Conservation (phyloP, 2,797 vertebrate genomes). For the Potorous gilbertii region DNA sequence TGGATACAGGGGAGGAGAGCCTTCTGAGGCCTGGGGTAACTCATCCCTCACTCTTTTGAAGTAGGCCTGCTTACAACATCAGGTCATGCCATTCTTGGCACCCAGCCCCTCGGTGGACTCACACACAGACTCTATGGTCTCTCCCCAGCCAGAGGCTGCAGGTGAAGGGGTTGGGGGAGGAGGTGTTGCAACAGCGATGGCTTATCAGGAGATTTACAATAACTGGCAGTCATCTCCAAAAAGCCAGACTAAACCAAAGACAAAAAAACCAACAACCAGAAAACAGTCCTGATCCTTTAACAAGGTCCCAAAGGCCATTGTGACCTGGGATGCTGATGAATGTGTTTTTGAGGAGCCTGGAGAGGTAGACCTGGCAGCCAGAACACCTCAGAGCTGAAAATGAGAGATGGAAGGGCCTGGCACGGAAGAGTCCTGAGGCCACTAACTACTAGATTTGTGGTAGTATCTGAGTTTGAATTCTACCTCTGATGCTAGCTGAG, state of each 20-base stretch:
- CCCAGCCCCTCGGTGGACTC: conserved; percentile 81
- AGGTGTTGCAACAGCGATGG: conserved; percentile 83
- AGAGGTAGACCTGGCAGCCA: conserved; percentile 76
- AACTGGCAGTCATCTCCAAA: conserved; percentile 83
- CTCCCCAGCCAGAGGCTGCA: conserved; percentile 75
- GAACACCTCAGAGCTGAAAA: conserved; percentile 56
- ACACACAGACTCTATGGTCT: conserved; percentile 92
- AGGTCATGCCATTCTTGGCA: conserved; percentile 73
- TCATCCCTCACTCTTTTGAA: conserved; percentile 83
- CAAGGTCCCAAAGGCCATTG: background rate
- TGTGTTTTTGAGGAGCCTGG: conserved; percentile 85
- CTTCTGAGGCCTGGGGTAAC: conserved; percentile 79
- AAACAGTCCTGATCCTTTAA: background rate
- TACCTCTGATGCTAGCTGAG: background rate
- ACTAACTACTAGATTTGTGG: too few species aligned
- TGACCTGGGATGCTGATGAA: conserved; percentile 79
- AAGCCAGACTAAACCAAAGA: conserved; percentile 80
- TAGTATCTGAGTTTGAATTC: background rate
- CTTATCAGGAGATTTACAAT: conserved; percentile 88
- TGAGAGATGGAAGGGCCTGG: conserved; percentile 3
- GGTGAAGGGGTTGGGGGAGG: conserved; percentile 85
- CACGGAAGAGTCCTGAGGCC: background rate
- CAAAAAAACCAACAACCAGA: conserved; percentile 17
- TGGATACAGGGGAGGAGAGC: conserved; percentile 14
- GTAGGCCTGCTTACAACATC: conserved; percentile 80